A percentile compares a stretch with the other conserved stretches of the same genome.
phyloP scores from a whole-genome alignment of 2,113 vertebrate genomes.

The Oplegnathus fasciatus region DNA sequence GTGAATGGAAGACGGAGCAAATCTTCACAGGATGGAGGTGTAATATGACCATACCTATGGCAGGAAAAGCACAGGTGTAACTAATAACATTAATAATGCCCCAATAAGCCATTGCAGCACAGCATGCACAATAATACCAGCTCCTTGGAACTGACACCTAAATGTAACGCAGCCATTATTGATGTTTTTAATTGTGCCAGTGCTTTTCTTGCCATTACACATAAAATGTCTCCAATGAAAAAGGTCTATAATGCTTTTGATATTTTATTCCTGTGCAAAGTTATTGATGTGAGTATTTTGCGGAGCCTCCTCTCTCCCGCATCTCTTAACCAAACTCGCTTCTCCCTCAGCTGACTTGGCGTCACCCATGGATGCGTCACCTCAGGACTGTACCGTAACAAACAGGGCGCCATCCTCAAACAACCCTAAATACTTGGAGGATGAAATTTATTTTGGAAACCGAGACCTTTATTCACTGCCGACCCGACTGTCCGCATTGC shows the following conservation, averaged over 20 bases:
- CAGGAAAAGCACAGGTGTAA: neutral
- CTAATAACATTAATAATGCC: neutral
- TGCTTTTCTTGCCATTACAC: neutral
- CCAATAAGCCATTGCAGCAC: neutral
- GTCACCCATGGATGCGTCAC: conserved; percentile 21
- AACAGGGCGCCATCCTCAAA: conserved; percentile 42
- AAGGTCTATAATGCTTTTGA: neutral
- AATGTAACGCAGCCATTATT: neutral
- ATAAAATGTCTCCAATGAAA: conserved; percentile 2
- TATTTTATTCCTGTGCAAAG: neutral
- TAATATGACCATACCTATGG: neutral
- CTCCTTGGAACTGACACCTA: neutral
- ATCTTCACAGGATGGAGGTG: neutral
- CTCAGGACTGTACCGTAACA: conserved; percentile 36
- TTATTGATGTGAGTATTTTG: conserved; percentile 14
- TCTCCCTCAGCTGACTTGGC: conserved; percentile 14
- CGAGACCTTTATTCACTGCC: neutral
- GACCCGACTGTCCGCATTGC: neutral
- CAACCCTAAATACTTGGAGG: conserved; percentile 4
- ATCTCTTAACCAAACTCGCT: conserved; percentile 21
- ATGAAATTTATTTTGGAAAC: neutral
- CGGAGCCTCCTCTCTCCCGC: conserved; percentile 16
- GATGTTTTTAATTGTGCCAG: too few species aligned
- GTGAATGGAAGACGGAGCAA: neutral
- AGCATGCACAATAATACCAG: neutral